A percentile compares a stretch with the other conserved stretches of the same genome.
Evolutionary conservation across 2,888 invertebrate genomes (phyloP).

Genomic region (Heliconius hortense): DNA sequence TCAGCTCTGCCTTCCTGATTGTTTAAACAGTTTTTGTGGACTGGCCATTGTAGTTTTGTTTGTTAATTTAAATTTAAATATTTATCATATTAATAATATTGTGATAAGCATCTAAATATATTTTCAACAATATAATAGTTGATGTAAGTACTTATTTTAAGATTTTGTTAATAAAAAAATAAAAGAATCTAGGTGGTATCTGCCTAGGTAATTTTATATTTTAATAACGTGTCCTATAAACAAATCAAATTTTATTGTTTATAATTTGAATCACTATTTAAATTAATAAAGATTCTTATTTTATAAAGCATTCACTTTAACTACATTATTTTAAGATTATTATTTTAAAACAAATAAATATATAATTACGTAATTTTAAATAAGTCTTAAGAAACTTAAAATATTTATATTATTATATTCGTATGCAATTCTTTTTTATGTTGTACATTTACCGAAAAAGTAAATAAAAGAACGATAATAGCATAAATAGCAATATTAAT

Average conservation of each 20-base stretch:
- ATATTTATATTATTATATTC: neutral
- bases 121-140: neutral
- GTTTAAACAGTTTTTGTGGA: constrained; percentile 55
- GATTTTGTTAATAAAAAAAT: neutral
- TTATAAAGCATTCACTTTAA: neutral
- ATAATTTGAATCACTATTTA: neutral
- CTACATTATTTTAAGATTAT: neutral
- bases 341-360: neutral
- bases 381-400: neutral
- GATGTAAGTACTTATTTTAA: neutral
- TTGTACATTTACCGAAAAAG: neutral
- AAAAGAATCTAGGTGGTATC: no score
- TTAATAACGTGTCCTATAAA: no score
- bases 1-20: constrained; percentile 67
- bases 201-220: no score
- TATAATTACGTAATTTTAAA: neutral
- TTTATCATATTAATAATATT: neutral
- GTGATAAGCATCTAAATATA: neutral
- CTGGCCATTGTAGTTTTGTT: constrained; percentile 3
- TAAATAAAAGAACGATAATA: neutral
- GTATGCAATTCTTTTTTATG: neutral
- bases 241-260: neutral
- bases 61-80: constrained; percentile 6
- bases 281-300: neutral
- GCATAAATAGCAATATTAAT: neutral